phyloP scores from a whole-genome alignment of 2,888 invertebrate species.

The Brassicogethes aeneus region DNA sequence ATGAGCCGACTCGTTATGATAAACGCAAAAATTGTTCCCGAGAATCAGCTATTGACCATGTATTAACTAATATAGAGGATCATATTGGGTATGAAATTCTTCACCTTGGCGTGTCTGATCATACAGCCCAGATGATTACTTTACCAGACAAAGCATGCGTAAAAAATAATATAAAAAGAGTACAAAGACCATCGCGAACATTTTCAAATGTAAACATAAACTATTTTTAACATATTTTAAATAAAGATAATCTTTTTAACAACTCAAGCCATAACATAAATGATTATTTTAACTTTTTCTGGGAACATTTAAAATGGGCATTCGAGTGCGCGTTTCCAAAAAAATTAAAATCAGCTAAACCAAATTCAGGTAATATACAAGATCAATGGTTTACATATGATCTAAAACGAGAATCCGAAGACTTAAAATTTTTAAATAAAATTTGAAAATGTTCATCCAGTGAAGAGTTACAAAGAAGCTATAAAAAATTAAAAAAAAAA shows the following conservation, averaged over 20 bases:
- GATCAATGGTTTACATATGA: not conserved
- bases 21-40: not conserved
- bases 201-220: not conserved
- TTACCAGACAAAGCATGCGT: not conserved
- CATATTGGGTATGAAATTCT: not conserved
- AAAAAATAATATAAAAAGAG: not conserved
- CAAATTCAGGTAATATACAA: not conserved
- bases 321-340: not conserved
- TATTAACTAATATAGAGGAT: not conserved
- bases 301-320: not conserved
- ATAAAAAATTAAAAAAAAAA: not conserved
- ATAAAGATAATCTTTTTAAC: not conserved
- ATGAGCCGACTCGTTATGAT: not conserved
- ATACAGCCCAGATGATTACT: not conserved
- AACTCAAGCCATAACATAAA: not conserved
- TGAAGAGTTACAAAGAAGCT: not conserved
- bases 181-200: not conserved
- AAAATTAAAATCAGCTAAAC: not conserved
- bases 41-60: not conserved
- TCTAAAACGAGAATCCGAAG: not conserved
- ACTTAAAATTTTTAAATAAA: not conserved
- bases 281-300: not conserved
- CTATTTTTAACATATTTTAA: not conserved
- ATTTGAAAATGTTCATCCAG: not conserved
- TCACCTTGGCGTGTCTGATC: conserved; percentile 1